phyloP scores from a whole-genome alignment of 1,140 invertebrate genomes.

The Helicoverpa zea region DNA sequence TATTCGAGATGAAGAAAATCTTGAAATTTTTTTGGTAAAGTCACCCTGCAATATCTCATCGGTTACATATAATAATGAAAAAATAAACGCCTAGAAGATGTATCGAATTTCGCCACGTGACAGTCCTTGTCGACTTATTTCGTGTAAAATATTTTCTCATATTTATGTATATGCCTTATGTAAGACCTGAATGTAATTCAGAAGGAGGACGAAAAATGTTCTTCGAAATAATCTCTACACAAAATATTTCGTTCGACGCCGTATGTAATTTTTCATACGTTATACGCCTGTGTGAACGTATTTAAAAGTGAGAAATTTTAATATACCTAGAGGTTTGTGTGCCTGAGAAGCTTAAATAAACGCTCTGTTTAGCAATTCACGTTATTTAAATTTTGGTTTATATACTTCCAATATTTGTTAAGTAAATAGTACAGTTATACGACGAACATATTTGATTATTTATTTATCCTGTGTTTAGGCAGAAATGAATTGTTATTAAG shows the following conservation, averaged over 20 bases:
- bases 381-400: slow-evolving; percentile 2
- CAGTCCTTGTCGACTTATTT: slow-evolving; percentile 12
- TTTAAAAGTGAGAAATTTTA: slow-evolving; percentile 38
- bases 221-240: slow-evolving; percentile 27
- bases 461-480: neutral
- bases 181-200: neutral
- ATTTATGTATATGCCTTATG: neutral
- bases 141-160: slow-evolving; percentile 17
- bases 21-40: neutral
- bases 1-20: neutral
- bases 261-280: slow-evolving; percentile 33
- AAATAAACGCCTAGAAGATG: slow-evolving; percentile 4
- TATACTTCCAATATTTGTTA: neutral
- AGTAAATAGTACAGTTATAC: neutral
- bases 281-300: slow-evolving; percentile 6
- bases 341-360: neutral
- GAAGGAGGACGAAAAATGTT: slow-evolving; percentile 1
- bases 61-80: slow-evolving; percentile 6
- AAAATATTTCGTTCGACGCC: neutral
- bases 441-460: neutral
- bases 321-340: neutral
- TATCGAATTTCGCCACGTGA: slow-evolving; percentile 9
- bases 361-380: slow-evolving; percentile 10
- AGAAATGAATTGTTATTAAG: neutral
- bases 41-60: neutral